Evolutionary conservation across 2,888 invertebrate species (phyloP).

Genomic region (Ichneumoninae sp.): DNA sequence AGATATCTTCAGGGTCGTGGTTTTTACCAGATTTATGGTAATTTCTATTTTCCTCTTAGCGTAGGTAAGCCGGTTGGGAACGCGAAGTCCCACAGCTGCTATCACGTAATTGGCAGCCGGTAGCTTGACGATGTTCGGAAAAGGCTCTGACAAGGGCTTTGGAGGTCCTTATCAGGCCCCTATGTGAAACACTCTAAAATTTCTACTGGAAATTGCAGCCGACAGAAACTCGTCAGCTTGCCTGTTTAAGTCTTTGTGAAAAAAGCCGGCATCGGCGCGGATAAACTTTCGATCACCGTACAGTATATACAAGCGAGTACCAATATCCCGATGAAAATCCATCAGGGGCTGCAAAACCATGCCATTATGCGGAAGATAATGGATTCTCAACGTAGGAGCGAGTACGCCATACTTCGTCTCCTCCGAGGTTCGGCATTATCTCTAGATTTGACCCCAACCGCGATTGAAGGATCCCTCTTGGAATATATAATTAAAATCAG

Average conservation of each 20-base stretch:
- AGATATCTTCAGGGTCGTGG: too few relatives aligned
- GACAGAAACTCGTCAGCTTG: constrained; percentile 9
- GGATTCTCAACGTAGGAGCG: constrained; percentile 21
- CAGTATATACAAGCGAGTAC: constrained; percentile 20
- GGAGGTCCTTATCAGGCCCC: too few relatives aligned
- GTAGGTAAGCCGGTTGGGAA: too few relatives aligned
- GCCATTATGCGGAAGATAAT: constrained; percentile 42
- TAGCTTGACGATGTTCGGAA: too few relatives aligned
- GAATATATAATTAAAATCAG: constrained; percentile 38
- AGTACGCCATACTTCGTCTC: constrained; percentile 12
- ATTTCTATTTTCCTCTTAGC: too few relatives aligned
- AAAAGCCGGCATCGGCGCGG: constrained; percentile 15
- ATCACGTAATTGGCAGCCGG: too few relatives aligned
- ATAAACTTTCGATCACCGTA: constrained; percentile 25
- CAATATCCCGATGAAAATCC: constrained; percentile 39
- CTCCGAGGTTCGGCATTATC: constrained; percentile 26
- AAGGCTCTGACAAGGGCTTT: too few relatives aligned
- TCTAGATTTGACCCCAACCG: constrained; percentile 17
- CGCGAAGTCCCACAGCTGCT: too few relatives aligned
- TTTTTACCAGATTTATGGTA: too few relatives aligned
- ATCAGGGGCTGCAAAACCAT: constrained; percentile 16
- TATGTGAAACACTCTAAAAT: background rate
- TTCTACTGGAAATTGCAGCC: background rate
- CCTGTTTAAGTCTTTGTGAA: background rate
- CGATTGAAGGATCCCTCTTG: constrained; percentile 7